Percentiles rank a stretch among this genome's conserved stretches.
These are phyloP conservation scores for Arnoldichthys spilopterus DNA, from an alignment of 2,797 vertebrate species.

Conservation along the genomic window DNA sequence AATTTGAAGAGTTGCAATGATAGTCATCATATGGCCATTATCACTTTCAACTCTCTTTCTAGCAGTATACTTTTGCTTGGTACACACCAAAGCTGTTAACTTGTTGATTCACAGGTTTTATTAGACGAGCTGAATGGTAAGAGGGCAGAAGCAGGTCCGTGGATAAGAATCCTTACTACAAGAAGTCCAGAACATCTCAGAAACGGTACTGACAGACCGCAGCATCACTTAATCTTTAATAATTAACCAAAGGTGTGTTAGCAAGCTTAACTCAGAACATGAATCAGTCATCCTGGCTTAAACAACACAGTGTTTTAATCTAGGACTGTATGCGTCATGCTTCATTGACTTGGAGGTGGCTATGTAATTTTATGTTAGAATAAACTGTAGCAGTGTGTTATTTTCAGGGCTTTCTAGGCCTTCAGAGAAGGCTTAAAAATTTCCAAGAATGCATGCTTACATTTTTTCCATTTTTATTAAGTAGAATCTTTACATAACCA, in stretches of 20 bases:
- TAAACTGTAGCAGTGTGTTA: no score
- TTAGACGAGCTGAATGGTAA: conserved; percentile 64
- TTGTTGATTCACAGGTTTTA: conserved; percentile 61
- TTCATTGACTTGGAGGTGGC: no score
- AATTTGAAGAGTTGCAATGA: no score
- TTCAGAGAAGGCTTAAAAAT: no score
- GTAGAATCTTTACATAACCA: no score
- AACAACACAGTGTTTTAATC: no score
- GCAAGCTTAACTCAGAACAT: not conserved
- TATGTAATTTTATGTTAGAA: no score
- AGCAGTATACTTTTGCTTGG: not conserved
- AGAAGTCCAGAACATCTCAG: conserved; percentile 68
- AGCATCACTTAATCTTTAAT: not conserved
- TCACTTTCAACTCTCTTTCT: not conserved
- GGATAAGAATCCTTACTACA: conserved; percentile 73
- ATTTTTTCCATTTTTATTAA: no score
- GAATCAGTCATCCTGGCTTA: not conserved
- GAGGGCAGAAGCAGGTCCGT: conserved; percentile 63
- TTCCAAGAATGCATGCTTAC: no score
- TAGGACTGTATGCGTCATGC: no score
- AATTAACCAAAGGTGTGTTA: not conserved
- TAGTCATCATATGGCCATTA: not conserved
- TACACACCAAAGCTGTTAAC: not conserved
- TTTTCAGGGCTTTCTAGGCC: no score
- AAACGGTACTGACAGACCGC: conserved; percentile 45